These are phyloP conservation scores for Diaphora mendica DNA, from an alignment of 2,888 invertebrate species.

Conservation along the genomic window DNA sequence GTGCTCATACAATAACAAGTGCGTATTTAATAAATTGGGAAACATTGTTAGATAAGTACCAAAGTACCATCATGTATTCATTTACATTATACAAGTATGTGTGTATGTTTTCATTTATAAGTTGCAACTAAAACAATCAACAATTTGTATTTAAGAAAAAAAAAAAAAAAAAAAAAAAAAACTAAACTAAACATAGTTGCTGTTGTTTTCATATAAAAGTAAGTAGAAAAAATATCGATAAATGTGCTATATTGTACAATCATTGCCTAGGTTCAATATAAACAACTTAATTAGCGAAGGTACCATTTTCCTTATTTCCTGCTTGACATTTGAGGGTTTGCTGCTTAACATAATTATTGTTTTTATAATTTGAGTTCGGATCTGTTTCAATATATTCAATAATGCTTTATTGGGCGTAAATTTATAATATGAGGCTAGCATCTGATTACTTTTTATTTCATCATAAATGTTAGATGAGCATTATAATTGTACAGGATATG, in stretches of 20 bases:
- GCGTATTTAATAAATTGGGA: too few relatives aligned
- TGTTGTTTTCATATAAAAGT: background rate
- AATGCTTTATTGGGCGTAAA: background rate
- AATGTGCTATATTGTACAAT: background rate
- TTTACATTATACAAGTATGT: too few relatives aligned
- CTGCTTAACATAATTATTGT: background rate
- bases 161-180: too few relatives aligned
- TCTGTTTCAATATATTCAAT: background rate
- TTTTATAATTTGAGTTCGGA: background rate
- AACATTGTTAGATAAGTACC: too few relatives aligned
- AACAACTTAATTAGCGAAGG: background rate
- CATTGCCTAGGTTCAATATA: background rate
- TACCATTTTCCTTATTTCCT: too few relatives aligned
- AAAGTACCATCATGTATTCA: too few relatives aligned
- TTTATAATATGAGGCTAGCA: background rate
- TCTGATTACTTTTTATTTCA: background rate
- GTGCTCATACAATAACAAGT: too few relatives aligned
- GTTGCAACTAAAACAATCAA: too few relatives aligned
- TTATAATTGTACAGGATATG: background rate
- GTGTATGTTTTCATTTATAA: too few relatives aligned
- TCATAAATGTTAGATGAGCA: background rate
- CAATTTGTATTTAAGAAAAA: too few relatives aligned
- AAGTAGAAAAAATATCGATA: background rate
- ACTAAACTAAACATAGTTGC: slow-evolving; percentile 15
- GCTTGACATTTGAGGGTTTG: too few relatives aligned